phyloP scores from a whole-genome alignment of 2,797 vertebrate genomes.

The Phalanger gymnotis region DNA sequence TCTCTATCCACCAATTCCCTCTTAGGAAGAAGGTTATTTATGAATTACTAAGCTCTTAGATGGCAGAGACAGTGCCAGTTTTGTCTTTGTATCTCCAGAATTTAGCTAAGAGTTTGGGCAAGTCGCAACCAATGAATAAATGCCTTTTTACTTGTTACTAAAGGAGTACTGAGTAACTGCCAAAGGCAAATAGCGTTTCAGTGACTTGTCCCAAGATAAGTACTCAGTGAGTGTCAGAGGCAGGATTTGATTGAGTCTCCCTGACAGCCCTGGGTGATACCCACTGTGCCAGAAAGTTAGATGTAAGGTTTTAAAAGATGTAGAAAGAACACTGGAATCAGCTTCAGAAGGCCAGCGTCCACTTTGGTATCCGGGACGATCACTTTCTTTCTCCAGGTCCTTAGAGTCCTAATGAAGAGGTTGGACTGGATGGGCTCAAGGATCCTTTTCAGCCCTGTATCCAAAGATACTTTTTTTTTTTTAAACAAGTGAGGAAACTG shows the following conservation, averaged over 20 bases:
- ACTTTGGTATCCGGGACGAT: background rate
- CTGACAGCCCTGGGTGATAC: background rate
- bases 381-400: background rate
- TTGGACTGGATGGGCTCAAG: background rate
- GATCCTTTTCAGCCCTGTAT: background rate
- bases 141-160: background rate
- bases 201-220: background rate
- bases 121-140: background rate
- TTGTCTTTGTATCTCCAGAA: background rate
- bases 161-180: background rate
- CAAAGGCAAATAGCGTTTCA: background rate
- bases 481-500: background rate
- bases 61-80: background rate
- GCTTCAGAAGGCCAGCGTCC: background rate
- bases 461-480: background rate
- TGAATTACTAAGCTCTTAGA: background rate
- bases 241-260: too few species aligned
- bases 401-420: background rate
- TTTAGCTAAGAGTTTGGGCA: background rate
- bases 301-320: background rate
- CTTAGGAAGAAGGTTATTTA: background rate
- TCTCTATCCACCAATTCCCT: background rate
- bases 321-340: background rate
- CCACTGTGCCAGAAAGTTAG: background rate
- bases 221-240: background rate